These are phyloP conservation scores for Orthonychiurus folsomi DNA, from an alignment of 2,888 invertebrate genomes.

Conservation along the genomic window DNA sequence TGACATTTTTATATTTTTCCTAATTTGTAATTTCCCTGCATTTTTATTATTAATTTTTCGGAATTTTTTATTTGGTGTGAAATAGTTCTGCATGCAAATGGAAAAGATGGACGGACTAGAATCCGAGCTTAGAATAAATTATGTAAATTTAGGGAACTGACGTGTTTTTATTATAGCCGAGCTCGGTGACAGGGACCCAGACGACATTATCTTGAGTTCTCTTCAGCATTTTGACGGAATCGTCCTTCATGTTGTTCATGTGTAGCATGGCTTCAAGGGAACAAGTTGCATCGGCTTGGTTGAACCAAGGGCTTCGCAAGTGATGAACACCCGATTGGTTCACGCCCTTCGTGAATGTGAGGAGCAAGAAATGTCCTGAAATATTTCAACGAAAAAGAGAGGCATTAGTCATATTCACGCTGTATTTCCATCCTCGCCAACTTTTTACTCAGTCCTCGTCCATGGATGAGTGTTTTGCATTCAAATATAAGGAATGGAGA, in stretches of 20 bases:
- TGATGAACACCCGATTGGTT: constrained; percentile 38
- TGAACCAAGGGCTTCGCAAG: constrained; percentile 45
- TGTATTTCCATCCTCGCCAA: background rate
- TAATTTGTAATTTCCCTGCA: no score
- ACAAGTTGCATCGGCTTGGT: constrained; percentile 45
- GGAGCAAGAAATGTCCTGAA: constrained; percentile 65
- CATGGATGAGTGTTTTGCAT: no score
- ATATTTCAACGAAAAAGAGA: constrained; percentile 20
- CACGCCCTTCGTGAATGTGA: constrained; percentile 40
- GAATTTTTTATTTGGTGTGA: no score
- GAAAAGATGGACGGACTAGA: no score
- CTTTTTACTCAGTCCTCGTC: no score
- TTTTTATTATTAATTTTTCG: no score
- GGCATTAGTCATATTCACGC: background rate
- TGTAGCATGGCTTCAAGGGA: constrained; percentile 46
- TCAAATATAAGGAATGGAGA: no score
- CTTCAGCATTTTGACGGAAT: constrained; percentile 47
- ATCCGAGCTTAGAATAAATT: no score
- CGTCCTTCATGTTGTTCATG: constrained; percentile 47
- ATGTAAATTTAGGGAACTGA: constrained; percentile 40
- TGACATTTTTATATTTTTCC: no score
- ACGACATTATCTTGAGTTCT: constrained; percentile 45
- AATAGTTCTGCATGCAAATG: no score
- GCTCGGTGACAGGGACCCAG: constrained; percentile 44
- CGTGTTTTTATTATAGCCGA: constrained; percentile 46